phyloP scores from a whole-genome alignment of 2,888 invertebrate genomes.

The Calameuta idolon region DNA sequence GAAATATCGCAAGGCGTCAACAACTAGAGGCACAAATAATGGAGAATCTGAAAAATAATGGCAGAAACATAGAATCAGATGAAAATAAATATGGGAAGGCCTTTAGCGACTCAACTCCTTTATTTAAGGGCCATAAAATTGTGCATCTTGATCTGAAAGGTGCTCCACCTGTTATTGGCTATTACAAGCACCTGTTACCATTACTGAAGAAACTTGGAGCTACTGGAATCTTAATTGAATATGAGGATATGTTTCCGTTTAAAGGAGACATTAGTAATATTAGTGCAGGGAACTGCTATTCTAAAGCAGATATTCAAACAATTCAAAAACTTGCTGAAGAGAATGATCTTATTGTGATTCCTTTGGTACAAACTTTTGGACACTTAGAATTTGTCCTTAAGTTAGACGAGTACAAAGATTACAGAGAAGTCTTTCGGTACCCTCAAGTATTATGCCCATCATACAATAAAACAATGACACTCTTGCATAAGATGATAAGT shows the following conservation, averaged over 20 bases:
- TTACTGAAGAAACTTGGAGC: conserved; percentile 75
- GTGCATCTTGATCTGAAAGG: conserved; percentile 90
- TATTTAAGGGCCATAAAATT: conserved; percentile 70
- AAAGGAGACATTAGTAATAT: conserved; percentile 72
- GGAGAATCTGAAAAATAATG: conserved; percentile 33
- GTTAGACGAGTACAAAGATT: conserved; percentile 73
- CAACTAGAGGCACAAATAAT: conserved; percentile 44
- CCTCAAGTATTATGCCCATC: conserved; percentile 80
- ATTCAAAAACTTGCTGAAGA: conserved; percentile 71
- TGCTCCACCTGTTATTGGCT: conserved; percentile 78
- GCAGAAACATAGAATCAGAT: conserved; percentile 13
- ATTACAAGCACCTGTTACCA: conserved; percentile 74
- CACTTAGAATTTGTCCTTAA: conserved; percentile 87
- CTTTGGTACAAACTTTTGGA: conserved; percentile 87
- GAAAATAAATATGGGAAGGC: conserved; percentile 27
- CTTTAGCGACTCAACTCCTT: conserved; percentile 29
- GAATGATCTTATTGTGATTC: conserved; percentile 77
- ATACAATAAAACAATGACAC: conserved; percentile 69
- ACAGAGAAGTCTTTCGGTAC: conserved; percentile 75
- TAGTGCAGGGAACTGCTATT: conserved; percentile 76
- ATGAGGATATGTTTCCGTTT: conserved; percentile 91
- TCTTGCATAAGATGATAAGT: conserved; percentile 77
- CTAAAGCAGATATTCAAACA: conserved; percentile 68
- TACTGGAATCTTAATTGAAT: conserved; percentile 84
- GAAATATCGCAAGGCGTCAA: conserved; percentile 38